phyloP scores from a whole-genome alignment of 1,140 invertebrate genomes.

The Saxidomus purpurata region DNA sequence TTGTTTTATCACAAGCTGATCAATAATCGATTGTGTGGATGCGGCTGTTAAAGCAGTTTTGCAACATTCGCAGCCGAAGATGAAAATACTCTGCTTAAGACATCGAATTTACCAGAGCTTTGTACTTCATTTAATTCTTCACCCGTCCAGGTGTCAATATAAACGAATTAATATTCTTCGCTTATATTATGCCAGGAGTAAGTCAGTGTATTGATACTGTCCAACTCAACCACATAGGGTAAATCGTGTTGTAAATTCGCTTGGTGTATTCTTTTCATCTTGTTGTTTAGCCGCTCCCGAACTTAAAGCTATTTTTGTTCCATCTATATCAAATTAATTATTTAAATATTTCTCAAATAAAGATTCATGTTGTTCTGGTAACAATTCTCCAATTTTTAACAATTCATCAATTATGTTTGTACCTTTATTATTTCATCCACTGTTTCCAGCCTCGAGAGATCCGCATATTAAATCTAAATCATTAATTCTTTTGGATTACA shows the following conservation, averaged over 20 bases:
- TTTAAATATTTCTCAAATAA: not conserved
- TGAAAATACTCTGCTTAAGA: not conserved
- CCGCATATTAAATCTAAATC: not conserved
- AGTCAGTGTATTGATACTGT: not conserved
- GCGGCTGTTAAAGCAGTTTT: not conserved
- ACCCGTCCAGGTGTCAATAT: not conserved
- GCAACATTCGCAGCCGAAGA: not conserved
- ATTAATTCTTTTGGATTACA: not conserved
- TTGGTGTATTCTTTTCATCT: not conserved
- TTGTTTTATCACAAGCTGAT: not conserved
- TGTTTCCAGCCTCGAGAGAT: not conserved
- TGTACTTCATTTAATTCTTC: not conserved
- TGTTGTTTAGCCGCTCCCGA: not conserved
- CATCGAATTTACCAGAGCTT: not conserved
- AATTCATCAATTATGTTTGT: not conserved
- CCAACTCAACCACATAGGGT: not conserved
- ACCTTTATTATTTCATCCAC: not conserved
- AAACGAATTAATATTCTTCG: not conserved
- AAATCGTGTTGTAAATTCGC: not conserved
- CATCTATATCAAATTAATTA: not conserved
- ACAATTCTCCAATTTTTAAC: not conserved
- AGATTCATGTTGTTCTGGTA: not conserved
- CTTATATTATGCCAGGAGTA: conserved; percentile 1
- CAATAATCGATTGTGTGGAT: not conserved
- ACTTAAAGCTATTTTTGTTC: not conserved